Evolutionary conservation across 2,797 vertebrate genomes (phyloP).

Genomic region (Danio aesculapii): DNA sequence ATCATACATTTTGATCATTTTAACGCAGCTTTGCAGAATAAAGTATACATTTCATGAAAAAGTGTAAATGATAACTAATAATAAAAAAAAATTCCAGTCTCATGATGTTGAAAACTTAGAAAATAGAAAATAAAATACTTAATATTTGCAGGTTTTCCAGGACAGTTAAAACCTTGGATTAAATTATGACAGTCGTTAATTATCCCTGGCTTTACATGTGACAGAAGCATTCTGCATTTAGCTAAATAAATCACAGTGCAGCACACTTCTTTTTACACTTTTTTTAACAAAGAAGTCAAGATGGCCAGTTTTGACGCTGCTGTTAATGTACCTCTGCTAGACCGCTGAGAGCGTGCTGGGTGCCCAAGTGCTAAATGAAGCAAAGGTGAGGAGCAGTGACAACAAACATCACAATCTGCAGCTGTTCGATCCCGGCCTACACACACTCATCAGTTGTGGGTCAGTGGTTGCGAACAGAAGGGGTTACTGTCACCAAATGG

Average conservation of each 20-base stretch:
- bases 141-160: constrained; percentile 1
- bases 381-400: constrained; percentile 74
- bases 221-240: not conserved
- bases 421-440: constrained; percentile 70
- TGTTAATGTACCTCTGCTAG: not conserved
- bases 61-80: too few relatives aligned
- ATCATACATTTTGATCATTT: not conserved
- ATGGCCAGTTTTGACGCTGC: not conserved
- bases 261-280: not conserved
- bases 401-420: constrained; percentile 72
- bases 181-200: too few relatives aligned
- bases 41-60: constrained; percentile 4
- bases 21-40: not conserved
- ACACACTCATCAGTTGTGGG: constrained; percentile 66
- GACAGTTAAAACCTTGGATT: not conserved
- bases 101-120: not conserved
- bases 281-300: not conserved
- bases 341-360: not conserved
- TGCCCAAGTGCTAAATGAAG: constrained; percentile 51
- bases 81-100: too few relatives aligned
- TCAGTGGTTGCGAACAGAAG: constrained; percentile 38
- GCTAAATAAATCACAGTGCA: not conserved
- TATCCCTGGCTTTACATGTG: not conserved
- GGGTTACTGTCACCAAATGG: constrained; percentile 19
- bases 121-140: not conserved